phyloP scores from a whole-genome alignment of 2,888 invertebrate genomes.

The Agapostemon virescens region DNA sequence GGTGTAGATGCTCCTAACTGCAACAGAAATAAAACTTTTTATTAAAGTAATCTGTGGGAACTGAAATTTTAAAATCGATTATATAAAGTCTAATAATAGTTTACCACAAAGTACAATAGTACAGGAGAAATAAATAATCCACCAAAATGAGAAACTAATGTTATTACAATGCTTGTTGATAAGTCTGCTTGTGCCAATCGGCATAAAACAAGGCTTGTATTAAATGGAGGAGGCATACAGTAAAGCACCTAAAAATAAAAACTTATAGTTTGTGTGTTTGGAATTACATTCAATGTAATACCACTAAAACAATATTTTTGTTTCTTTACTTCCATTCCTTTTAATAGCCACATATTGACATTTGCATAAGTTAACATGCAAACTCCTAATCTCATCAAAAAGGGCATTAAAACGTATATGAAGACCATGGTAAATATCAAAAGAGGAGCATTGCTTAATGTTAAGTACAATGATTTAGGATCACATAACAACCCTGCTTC shows the following conservation, averaged over 20 bases:
- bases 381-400: conserved; percentile 72
- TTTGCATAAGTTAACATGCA: conserved; percentile 70
- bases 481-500: conserved; percentile 77
- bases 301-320: background rate
- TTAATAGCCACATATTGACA: conserved; percentile 76
- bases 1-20: conserved; percentile 77
- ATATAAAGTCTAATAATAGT: background rate
- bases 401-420: conserved; percentile 75
- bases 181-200: conserved; percentile 76
- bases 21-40: conserved; percentile 23
- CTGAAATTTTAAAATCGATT: background rate
- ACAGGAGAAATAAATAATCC: conserved; percentile 77
- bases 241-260: conserved; percentile 74
- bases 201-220: conserved; percentile 75
- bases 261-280: background rate
- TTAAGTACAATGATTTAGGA: conserved; percentile 72
- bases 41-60: background rate
- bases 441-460: conserved; percentile 73
- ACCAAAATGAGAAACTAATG: conserved; percentile 74
- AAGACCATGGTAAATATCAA: conserved; percentile 74
- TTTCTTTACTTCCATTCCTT: conserved; percentile 77
- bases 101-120: conserved; percentile 77
- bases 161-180: conserved; percentile 77
- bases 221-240: conserved; percentile 79
- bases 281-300: background rate